These are phyloP conservation scores for Perizoma affinitatum DNA, from an alignment of 2,888 invertebrate genomes.

Conservation along the genomic window DNA sequence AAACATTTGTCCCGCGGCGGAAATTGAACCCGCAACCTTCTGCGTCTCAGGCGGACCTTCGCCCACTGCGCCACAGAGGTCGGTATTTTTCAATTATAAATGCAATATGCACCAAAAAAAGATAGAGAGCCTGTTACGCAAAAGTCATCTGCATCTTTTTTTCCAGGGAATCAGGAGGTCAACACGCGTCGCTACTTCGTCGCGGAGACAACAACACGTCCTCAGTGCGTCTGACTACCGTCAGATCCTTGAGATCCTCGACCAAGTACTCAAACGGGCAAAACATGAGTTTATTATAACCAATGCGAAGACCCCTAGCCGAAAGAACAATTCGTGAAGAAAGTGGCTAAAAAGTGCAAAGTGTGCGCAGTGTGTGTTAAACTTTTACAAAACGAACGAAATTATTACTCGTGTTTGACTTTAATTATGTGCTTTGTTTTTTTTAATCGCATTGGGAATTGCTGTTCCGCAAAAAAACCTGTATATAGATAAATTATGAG, in stretches of 20 bases:
- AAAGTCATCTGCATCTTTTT: conserved; percentile 5
- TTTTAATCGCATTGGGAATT: no score
- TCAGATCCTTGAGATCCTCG: conserved; percentile 69
- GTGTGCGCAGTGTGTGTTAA: conserved; percentile 54
- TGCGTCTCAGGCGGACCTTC: no score
- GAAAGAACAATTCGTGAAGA: conserved; percentile 44
- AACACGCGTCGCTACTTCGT: conserved; percentile 69
- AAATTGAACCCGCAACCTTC: no score
- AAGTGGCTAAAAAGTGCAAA: conserved; percentile 36
- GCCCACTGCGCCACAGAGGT: no score
- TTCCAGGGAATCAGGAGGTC: conserved; percentile 71
- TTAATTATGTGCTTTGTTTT: not conserved
- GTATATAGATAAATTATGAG: conserved; percentile 13
- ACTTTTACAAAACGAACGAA: conserved; percentile 39
- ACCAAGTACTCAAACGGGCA: conserved; percentile 72
- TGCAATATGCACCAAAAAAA: no score
- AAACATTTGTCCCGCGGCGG: no score
- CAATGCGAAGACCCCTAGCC: conserved; percentile 40
- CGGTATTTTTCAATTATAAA: no score
- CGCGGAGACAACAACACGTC: conserved; percentile 74
- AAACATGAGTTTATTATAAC: conserved; percentile 73
- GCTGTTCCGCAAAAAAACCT: no score
- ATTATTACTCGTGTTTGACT: conserved; percentile 37
- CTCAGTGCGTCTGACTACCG: conserved; percentile 70
- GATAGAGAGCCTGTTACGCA: not conserved